These are phyloP conservation scores for Xanthia icteritia DNA, from an alignment of 2,888 invertebrate genomes.

Conservation along the genomic window DNA sequence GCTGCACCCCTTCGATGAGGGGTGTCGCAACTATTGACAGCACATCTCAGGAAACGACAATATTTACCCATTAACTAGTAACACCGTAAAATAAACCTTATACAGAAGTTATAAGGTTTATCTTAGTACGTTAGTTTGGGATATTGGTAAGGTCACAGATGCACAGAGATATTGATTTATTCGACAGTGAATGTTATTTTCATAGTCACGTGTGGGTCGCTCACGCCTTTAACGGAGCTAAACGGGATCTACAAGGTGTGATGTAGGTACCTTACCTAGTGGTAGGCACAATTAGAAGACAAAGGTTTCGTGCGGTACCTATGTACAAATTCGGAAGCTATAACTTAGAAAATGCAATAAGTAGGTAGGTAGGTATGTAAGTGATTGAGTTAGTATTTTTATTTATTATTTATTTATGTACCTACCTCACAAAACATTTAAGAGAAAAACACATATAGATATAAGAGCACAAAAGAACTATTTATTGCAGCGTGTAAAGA, in stretches of 20 bases:
- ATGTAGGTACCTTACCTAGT: background rate
- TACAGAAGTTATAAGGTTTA: accelerated
- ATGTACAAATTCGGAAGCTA: background rate
- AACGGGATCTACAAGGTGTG: slow-evolving; percentile 44
- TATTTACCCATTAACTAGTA: slow-evolving; percentile 5
- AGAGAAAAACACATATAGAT: background rate
- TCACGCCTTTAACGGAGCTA: slow-evolving; percentile 12
- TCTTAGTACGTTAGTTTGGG: background rate
- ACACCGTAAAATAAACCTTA: slow-evolving; percentile 18
- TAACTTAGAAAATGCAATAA: background rate
- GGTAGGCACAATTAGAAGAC: slow-evolving; percentile 3
- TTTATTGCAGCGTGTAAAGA: background rate
- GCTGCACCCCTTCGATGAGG: slow-evolving; percentile 33
- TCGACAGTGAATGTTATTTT: slow-evolving; percentile 35
- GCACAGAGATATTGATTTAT: slow-evolving; percentile 50
- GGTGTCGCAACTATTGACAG: slow-evolving; percentile 57
- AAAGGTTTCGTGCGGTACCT: background rate
- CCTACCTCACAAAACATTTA: too few relatives aligned
- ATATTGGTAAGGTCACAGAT: slow-evolving; percentile 28
- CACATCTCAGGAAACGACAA: slow-evolving; percentile 25
- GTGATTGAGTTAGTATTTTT: background rate
- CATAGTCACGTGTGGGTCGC: background rate
- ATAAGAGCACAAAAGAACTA: background rate
- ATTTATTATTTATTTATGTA: background rate
- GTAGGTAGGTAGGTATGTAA: background rate